Evolutionary conservation across 1,140 invertebrate species (phyloP).

Genomic region (Ladona fulva): DNA sequence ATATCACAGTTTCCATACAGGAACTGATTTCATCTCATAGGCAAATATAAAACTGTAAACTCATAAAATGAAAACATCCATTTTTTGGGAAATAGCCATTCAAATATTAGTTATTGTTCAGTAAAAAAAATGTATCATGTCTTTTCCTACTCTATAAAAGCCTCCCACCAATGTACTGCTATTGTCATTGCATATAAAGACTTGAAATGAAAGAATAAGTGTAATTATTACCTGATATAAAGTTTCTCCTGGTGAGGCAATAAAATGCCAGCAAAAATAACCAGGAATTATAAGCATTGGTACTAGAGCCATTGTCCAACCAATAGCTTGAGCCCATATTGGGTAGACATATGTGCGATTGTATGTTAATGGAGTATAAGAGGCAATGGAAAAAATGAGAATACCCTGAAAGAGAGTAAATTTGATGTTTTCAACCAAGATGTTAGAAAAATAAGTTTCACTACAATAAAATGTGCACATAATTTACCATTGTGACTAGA

Average conservation of each 20-base stretch:
- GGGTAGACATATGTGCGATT: constrained; percentile 45
- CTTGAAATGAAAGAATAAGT: no score
- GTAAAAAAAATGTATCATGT: no score
- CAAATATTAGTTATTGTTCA: no score
- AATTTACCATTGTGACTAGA: constrained; percentile 36
- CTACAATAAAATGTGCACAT: background rate
- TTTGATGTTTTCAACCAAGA: background rate
- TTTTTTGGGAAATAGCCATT: no score
- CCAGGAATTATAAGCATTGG: constrained; percentile 49
- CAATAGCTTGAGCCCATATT: constrained; percentile 44
- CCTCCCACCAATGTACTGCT: no score
- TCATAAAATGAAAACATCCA: no score
- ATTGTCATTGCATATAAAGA: no score
- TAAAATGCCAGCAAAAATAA: constrained; percentile 35
- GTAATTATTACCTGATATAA: background rate
- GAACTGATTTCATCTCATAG: no score
- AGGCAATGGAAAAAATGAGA: constrained; percentile 44
- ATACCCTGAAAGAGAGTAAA: constrained; percentile 38
- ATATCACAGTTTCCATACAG: no score
- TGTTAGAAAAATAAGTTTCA: background rate
- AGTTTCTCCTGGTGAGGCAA: constrained; percentile 11
- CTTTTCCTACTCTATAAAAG: no score
- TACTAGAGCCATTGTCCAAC: constrained; percentile 44
- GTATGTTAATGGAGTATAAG: constrained; percentile 42
- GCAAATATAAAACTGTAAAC: no score